Evolutionary conservation across 2,113 vertebrate species (phyloP), one percentile per base, ranked within the genome.

Genomic region (Lycocorax pyrrhopterus): DNA sequence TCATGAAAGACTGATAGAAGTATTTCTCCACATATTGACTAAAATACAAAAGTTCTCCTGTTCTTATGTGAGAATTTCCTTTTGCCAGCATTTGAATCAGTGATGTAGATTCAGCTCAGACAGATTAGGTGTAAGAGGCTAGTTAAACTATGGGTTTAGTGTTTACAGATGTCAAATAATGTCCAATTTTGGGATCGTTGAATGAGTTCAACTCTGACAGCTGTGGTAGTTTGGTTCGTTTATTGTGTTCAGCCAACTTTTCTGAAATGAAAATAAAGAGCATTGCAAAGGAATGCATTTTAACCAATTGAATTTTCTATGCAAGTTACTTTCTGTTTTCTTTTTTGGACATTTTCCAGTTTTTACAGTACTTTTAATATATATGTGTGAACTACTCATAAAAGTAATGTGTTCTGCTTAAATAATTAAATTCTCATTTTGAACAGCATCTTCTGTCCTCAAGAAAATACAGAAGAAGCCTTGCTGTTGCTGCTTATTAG

Each of bases 391-490:
- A 12, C 27, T 90, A 74, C 19, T 91, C 33, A 32, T 69, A 21
- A 73, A 74, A 71, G 10, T 62, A 62, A 85, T 22, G 22, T 85
- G 6, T 84, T 83, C 55, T 93, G 69, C 55, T 93, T 85, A 93
- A 93, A 56, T 97, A 89, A 91, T 95, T 94, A 91, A 91, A 62
- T 95, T 88, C 64, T 79, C 80, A 27, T 97, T 97, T 97, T 97
- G 95, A 76, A 92, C 98, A 99, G 99, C 97, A 98, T 99, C 97
- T 99, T 99, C 97, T 99, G 99, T 98, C 99, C 99, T 95, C 99
- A 99, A 98, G 99, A 99, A 97, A 99, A 99, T 95, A 99, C 99
- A 76, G 99, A 99, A 96, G 99, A 99, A 97, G 99, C 99, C 69
- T 97, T 99, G 94, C 97, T 99, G 88, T 97, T 99, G 89, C 96